phyloP scores from a whole-genome alignment of 2,888 invertebrate species.

The Cheilosia vulpina region DNA sequence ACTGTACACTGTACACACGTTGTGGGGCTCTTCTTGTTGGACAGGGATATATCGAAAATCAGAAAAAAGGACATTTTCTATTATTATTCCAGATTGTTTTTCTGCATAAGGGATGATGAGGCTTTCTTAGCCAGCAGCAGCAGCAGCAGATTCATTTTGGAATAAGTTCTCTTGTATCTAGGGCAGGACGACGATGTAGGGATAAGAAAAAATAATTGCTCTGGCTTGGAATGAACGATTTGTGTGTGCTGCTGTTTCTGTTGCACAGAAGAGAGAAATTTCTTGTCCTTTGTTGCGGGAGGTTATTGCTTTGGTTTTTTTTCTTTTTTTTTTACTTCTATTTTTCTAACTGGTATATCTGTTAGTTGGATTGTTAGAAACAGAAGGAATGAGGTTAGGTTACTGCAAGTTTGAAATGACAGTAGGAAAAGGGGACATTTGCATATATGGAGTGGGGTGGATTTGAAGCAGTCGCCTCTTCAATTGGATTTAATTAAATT shows the following conservation, averaged over 20 bases:
- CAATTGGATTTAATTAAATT: constrained; percentile 67
- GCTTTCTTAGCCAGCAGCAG: constrained; percentile 34
- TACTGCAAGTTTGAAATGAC: constrained; percentile 64
- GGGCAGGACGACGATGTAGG: constrained; percentile 57
- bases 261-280: constrained; percentile 36
- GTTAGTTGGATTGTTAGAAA: constrained; percentile 30
- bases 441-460: constrained; percentile 31
- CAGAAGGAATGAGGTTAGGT: constrained; percentile 32
- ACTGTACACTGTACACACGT: background rate
- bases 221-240: constrained; percentile 26
- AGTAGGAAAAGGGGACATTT: constrained; percentile 40
- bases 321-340: constrained; percentile 15
- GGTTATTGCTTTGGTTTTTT: constrained; percentile 70
- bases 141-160: constrained; percentile 12
- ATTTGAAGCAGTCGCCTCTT: constrained; percentile 22
- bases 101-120: constrained; percentile 39
- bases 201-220: constrained; percentile 62
- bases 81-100: constrained; percentile 52
- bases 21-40: constrained; percentile 15
- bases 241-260: constrained; percentile 46
- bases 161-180: constrained; percentile 48
- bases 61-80: constrained; percentile 14
- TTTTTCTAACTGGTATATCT: constrained; percentile 43
- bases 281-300: constrained; percentile 67
- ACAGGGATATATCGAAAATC: constrained; percentile 35